Evolutionary conservation across 1,140 invertebrate genomes (phyloP).

Genomic region (Scaptomyza montana): DNA sequence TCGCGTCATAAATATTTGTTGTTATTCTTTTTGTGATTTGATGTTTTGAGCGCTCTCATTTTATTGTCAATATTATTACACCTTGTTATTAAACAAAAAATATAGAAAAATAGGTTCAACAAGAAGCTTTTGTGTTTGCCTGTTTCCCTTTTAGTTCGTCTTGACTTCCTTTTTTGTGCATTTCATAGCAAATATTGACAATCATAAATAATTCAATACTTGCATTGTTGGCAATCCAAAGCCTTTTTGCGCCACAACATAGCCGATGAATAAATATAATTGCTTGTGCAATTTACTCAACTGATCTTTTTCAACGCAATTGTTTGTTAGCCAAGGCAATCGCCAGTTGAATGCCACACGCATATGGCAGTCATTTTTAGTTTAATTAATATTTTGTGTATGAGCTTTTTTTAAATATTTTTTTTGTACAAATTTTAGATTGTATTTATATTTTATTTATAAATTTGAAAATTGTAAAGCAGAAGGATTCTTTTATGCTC

Average conservation of each 20-base stretch:
- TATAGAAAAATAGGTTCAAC: neutral
- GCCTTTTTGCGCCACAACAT: slow-evolving; percentile 18
- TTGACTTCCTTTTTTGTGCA: slow-evolving; percentile 35
- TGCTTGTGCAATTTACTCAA: slow-evolving; percentile 20
- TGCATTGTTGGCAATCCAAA: slow-evolving; percentile 31
- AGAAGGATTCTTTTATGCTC: no score
- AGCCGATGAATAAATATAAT: slow-evolving; percentile 45
- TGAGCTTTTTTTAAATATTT: no score
- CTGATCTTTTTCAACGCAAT: neutral
- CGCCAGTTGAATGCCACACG: no score
- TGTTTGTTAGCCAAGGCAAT: neutral
- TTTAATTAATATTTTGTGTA: no score
- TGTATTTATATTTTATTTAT: no score
- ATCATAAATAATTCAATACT: slow-evolving; percentile 59
- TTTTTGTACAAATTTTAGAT: no score
- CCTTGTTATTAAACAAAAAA: slow-evolving; percentile 29
- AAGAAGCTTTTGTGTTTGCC: slow-evolving; percentile 4
- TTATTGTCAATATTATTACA: slow-evolving; percentile 54
- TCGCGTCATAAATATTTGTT: slow-evolving; percentile 51
- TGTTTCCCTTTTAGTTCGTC: slow-evolving; percentile 9
- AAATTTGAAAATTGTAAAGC: no score
- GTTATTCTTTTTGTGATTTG: slow-evolving; percentile 47
- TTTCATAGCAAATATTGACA: slow-evolving; percentile 52
- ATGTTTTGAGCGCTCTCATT: slow-evolving; percentile 49
- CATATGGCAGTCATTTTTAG: no score